phyloP scores from a whole-genome alignment of 2,113 vertebrate genomes.

The Pongo abelii region DNA sequence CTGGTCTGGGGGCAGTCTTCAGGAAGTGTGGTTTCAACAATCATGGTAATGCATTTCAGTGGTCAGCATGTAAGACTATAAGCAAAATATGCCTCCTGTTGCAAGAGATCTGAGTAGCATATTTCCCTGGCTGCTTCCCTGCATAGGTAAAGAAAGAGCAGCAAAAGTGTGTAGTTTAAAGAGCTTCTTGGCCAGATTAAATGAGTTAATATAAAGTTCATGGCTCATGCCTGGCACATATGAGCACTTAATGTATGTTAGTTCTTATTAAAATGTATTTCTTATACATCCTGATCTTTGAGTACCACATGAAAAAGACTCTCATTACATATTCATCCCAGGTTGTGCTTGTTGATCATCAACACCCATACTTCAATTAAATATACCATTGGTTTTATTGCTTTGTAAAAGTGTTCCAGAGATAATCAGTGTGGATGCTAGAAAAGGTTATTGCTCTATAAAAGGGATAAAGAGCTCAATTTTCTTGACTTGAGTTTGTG shows the following conservation, averaged over 20 bases:
- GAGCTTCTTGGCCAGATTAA: background rate
- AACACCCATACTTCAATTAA: constrained; percentile 60
- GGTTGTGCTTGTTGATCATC: background rate
- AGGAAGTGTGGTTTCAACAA: background rate
- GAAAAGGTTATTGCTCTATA: constrained; percentile 49
- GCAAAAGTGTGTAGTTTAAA: background rate
- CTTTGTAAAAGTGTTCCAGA: constrained; percentile 48
- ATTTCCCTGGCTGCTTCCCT: background rate
- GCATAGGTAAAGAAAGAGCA: background rate
- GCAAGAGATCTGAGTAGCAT: background rate
- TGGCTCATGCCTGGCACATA: background rate
- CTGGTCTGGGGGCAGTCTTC: too few relatives aligned
- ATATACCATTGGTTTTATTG: constrained; percentile 69
- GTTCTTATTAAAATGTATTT: background rate
- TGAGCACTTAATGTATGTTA: background rate
- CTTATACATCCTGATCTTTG: background rate
- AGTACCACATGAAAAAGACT: background rate
- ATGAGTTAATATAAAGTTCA: background rate
- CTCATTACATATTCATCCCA: constrained; percentile 33
- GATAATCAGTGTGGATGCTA: background rate
- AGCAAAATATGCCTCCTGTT: background rate
- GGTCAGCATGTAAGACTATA: background rate
- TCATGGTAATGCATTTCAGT: too few relatives aligned
- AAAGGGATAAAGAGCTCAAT: constrained; percentile 43
- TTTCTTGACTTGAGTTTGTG: background rate